phyloP scores from a whole-genome alignment of 2,797 vertebrate species.

The Nyctibius grandis region DNA sequence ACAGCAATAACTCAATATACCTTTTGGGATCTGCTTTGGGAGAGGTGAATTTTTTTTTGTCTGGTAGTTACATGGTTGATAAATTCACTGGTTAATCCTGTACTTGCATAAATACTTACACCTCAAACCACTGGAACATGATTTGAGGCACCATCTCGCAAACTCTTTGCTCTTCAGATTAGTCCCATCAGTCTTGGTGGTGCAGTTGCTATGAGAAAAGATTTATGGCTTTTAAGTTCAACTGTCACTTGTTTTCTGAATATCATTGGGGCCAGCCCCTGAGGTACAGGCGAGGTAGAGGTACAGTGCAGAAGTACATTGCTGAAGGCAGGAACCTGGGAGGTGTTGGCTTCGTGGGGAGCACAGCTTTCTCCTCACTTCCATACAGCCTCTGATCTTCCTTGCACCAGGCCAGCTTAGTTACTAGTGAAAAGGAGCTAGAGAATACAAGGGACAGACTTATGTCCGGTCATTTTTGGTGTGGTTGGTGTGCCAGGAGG shows the following conservation, averaged over 20 bases:
- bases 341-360: background rate
- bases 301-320: background rate
- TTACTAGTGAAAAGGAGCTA: background rate
- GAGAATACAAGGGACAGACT: background rate
- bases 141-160: background rate
- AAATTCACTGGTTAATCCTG: background rate
- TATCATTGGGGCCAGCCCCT: background rate
- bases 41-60: background rate
- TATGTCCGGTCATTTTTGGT: background rate
- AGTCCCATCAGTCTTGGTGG: background rate
- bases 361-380: background rate
- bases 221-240: slow-evolving; percentile 4
- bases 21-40: background rate
- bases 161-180: background rate
- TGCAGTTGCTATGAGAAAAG: background rate
- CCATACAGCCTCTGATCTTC: background rate
- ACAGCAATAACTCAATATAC: background rate
- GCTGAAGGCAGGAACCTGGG: background rate
- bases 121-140: background rate
- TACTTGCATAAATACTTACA: background rate
- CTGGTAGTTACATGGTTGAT: background rate
- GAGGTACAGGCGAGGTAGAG: background rate
- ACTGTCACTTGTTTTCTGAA: background rate
- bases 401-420: background rate
- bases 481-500: background rate